Percentiles rank a stretch among this genome's conserved stretches.
Conservation (phyloP, 2,888 invertebrate species). For the Hydroisotoma schaefferi region DNA sequence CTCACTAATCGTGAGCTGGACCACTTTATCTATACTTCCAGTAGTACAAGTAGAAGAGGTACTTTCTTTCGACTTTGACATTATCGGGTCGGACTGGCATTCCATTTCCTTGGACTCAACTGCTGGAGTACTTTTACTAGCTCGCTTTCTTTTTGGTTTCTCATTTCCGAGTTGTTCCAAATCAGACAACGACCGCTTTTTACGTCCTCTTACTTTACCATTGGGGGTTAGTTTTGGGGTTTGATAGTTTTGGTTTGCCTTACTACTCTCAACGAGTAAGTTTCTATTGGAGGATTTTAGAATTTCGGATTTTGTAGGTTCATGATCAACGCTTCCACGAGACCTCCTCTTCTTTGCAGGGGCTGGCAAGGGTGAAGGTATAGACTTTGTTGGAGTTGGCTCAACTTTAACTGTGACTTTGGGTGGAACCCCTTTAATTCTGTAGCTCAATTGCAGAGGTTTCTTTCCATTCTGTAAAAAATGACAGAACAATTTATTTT, state of each 20-base stretch:
- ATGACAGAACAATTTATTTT: background rate
- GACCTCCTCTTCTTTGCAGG: constrained; percentile 14
- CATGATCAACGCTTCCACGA: constrained; percentile 12
- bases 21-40: constrained; percentile 57
- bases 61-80: constrained; percentile 35
- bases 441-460: constrained; percentile 35
- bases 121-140: background rate
- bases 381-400: too few relatives aligned
- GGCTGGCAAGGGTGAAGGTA: background rate
- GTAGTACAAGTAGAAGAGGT: background rate
- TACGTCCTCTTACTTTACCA: constrained; percentile 23
- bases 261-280: background rate
- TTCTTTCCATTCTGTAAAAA: constrained; percentile 38
- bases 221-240: constrained; percentile 40
- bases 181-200: constrained; percentile 15
- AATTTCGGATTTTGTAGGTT: constrained; percentile 56
- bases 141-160: background rate
- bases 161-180: background rate
- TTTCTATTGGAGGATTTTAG: constrained; percentile 52
- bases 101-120: constrained; percentile 8
- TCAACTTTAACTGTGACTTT: too few relatives aligned
- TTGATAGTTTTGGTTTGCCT: background rate
- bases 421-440: constrained; percentile 26
- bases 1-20: constrained; percentile 64
- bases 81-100: constrained; percentile 7